phyloP scores from a whole-genome alignment of 2,888 invertebrate genomes.

The Ormyrus labotus region DNA sequence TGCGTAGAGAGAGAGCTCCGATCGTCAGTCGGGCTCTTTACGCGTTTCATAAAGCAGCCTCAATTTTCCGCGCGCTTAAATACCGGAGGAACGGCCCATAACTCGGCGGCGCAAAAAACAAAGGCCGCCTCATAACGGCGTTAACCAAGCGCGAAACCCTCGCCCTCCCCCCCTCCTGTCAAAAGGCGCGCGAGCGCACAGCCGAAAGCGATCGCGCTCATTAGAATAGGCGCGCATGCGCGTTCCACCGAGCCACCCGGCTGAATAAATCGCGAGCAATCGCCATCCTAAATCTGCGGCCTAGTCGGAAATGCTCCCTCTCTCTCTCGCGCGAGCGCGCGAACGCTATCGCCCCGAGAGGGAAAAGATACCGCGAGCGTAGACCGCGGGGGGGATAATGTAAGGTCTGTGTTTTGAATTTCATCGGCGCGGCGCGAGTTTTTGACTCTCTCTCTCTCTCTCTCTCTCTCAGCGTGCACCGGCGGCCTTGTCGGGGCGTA shows the following conservation, averaged over 20 bases:
- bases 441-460: too few relatives aligned
- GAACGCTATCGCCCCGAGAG: too few relatives aligned
- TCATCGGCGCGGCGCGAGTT: too few relatives aligned
- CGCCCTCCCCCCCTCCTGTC: neutral
- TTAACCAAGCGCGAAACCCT: too few relatives aligned
- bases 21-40: neutral
- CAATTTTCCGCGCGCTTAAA: slow-evolving; percentile 13
- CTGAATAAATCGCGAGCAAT: neutral
- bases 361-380: too few relatives aligned
- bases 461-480: too few relatives aligned
- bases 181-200: slow-evolving; percentile 1
- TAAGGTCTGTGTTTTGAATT: too few relatives aligned
- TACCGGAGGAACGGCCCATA: neutral
- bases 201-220: neutral
- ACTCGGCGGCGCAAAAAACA: too few relatives aligned
- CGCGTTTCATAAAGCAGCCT: slow-evolving; percentile 10
- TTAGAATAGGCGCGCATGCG: slow-evolving; percentile 13
- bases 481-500: too few relatives aligned
- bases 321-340: too few relatives aligned
- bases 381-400: too few relatives aligned
- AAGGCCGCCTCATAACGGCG: neutral
- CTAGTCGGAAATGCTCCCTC: slow-evolving; percentile 25
- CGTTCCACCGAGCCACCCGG: neutral
- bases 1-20: too few relatives aligned
- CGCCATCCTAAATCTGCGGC: slow-evolving; percentile 43